phyloP scores from a whole-genome alignment of 1,140 invertebrate genomes.

The Nebria ingens region DNA sequence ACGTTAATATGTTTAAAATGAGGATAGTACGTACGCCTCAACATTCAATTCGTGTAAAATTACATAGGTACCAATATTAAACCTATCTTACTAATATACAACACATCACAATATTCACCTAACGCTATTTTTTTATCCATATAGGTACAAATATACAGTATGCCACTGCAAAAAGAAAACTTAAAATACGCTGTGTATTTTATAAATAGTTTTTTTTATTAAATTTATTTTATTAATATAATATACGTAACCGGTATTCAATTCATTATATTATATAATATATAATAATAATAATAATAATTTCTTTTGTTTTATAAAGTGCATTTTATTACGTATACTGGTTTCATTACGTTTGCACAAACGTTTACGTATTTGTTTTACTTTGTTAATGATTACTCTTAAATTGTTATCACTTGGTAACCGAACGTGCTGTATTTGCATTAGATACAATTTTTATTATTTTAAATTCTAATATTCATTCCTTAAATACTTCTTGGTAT shows the following conservation, averaged over 20 bases:
- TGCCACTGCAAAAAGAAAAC: slow-evolving; percentile 24
- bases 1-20: slow-evolving; percentile 13
- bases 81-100: slow-evolving; percentile 29
- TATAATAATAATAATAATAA: slow-evolving; percentile 23
- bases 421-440: background rate
- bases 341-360: slow-evolving; percentile 24
- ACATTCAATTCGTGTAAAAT: slow-evolving; percentile 2
- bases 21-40: slow-evolving; percentile 21
- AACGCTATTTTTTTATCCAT: slow-evolving; percentile 33
- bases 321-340: slow-evolving; percentile 28
- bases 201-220: slow-evolving; percentile 4
- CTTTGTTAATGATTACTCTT: background rate
- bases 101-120: slow-evolving; percentile 36
- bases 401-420: background rate
- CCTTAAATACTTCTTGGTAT: slow-evolving; percentile 15
- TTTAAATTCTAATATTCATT: background rate
- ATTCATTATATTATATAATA: background rate
- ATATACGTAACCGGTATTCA: background rate
- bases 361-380: slow-evolving; percentile 28
- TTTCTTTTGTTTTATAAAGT: background rate
- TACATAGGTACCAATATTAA: slow-evolving; percentile 6
- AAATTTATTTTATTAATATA: background rate
- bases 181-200: slow-evolving; percentile 17
- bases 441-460: background rate
- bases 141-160: slow-evolving; percentile 36